Base-by-base conservation (phyloP, 2,113 vertebrate genomes). In the Forbesichthys agassizii region DNA sequence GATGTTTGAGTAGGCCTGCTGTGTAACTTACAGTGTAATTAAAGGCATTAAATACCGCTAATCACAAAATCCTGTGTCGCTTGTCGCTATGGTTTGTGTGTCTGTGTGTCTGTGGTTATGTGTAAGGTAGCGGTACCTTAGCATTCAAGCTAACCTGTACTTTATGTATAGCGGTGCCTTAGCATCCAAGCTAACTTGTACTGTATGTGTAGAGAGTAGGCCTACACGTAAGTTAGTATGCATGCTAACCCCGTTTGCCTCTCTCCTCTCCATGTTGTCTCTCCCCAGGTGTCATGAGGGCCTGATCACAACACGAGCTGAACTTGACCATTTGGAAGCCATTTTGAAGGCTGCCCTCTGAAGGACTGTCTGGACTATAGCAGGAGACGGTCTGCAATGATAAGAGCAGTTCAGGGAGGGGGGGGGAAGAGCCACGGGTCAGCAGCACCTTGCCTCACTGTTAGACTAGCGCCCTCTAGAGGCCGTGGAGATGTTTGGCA, bases 241-340 rank as follows among this genome's bases (percentile, higher is more conserved):
- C 70, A 48, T 11, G 11, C 33, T 68, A 53, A 12, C 0, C 16
- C 55, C 48, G 51, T 42, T 20, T 8, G 9, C 18, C 56, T 11
- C 51, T 33, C 51, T 36, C 16, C 54, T 67, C 61, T 49, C 16
- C 62, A 42, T 61, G 70, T 72, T 88, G 66, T 78, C 57, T 58
- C 84, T 80, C 11, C 10, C 1, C 85, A 93, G 92, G 92, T 93
- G 73, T 92, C 92, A 60, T 93, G 92, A 93, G 70, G 88, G 88
- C 84, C 84, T 90, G 82, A 88, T 89, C 88, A 88, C 85, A 88
- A 90, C 86, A 89, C 89, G 78, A 81, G 90, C 88, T 88, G 87
- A 92, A 91, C 75, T 69, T 79, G 64, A 62, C 36, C 27, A 42
- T 62, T 71, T 79, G 78, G 77, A 87, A 81, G 85, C 86, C 78